phyloP scores from a whole-genome alignment of 2,113 vertebrate genomes.

The Dryoscopus gambensis region DNA sequence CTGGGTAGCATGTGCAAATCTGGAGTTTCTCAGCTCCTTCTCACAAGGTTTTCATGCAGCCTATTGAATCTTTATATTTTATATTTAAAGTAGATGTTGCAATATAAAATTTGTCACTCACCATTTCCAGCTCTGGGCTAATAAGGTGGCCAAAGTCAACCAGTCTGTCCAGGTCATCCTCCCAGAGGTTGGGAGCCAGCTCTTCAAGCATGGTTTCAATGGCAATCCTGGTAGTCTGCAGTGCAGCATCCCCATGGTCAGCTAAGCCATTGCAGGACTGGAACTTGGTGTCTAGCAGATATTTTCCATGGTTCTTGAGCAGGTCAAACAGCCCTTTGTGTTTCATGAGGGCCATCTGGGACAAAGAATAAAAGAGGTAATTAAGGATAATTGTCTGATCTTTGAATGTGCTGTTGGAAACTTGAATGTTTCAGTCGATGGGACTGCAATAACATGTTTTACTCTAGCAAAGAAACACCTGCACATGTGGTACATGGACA shows the following conservation, averaged over 20 bases:
- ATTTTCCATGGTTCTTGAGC: slow-evolving; percentile 71
- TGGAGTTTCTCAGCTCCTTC: not conserved
- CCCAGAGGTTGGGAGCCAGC: slow-evolving; percentile 83
- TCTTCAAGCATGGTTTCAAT: slow-evolving; percentile 84
- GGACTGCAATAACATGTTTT: not conserved
- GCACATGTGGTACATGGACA: rapidly evolving
- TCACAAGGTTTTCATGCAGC: not conserved
- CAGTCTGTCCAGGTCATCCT: slow-evolving; percentile 81
- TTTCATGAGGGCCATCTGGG: slow-evolving; percentile 85
- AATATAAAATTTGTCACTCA: not conserved
- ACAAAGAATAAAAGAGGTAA: not conserved
- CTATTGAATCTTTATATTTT: not conserved
- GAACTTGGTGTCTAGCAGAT: slow-evolving; percentile 71
- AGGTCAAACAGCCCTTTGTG: slow-evolving; percentile 79
- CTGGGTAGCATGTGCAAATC: not conserved
- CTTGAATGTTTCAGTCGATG: not conserved
- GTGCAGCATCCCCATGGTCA: slow-evolving; percentile 10
- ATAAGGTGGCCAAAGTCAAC: slow-evolving; percentile 84
- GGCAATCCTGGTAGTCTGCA: slow-evolving; percentile 71
- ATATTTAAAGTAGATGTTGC: not conserved
- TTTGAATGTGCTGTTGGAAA: not conserved
- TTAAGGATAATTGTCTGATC: not conserved
- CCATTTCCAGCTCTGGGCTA: slow-evolving; percentile 84
- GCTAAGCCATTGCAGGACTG: slow-evolving; percentile 50
- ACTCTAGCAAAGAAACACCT: not conserved